phyloP scores from a whole-genome alignment of 2,113 vertebrate genomes.

The Lutjanus erythropterus region DNA sequence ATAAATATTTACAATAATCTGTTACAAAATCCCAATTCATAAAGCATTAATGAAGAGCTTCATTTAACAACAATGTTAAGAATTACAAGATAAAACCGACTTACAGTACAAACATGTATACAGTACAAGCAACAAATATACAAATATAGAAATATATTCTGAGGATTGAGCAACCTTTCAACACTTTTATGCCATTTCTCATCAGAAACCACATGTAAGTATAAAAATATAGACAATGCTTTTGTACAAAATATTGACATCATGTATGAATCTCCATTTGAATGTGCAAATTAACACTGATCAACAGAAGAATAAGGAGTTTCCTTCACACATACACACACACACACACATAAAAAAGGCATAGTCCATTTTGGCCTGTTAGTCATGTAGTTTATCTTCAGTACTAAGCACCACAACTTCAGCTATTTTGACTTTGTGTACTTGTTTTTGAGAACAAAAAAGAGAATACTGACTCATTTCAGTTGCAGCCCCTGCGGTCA shows the following conservation, averaged over 20 bases:
- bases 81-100: constrained; percentile 67
- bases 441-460: constrained; percentile 25
- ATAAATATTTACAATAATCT: constrained; percentile 80
- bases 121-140: constrained; percentile 85
- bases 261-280: constrained; percentile 76
- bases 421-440: constrained; percentile 50
- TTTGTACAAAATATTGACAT: constrained; percentile 86
- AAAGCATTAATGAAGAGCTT: constrained; percentile 71
- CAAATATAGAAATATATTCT: constrained; percentile 82
- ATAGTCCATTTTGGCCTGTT: constrained; percentile 71
- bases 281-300: constrained; percentile 85
- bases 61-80: constrained; percentile 63
- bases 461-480: constrained; percentile 26
- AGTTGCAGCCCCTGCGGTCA: constrained; percentile 64
- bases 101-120: constrained; percentile 79
- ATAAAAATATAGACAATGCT: constrained; percentile 87
- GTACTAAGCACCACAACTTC: constrained; percentile 58
- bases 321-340: constrained; percentile 33
- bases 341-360: constrained; percentile 41
- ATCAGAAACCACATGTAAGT: constrained; percentile 78
- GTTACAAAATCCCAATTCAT: constrained; percentile 62
- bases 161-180: constrained; percentile 76
- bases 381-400: constrained; percentile 56
- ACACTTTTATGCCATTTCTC: constrained; percentile 78
- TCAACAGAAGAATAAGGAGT: constrained; percentile 64